phyloP scores from a whole-genome alignment of 1,140 invertebrate genomes.

The Chrysoperla carnea region DNA sequence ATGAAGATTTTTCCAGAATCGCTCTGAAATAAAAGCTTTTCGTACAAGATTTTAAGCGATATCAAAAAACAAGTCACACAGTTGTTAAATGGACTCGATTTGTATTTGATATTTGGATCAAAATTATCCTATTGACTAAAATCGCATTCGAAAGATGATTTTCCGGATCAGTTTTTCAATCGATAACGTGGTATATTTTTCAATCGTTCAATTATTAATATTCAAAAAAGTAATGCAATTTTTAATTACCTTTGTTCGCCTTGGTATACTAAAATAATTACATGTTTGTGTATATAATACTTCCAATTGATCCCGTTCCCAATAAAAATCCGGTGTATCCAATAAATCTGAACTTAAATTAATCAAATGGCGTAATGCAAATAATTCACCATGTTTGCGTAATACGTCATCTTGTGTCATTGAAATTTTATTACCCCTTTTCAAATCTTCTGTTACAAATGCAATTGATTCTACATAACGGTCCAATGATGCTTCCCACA shows the following conservation, averaged over 20 bases:
- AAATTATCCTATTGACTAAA: too few relatives aligned
- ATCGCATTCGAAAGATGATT: too few relatives aligned
- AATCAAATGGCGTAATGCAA: constrained; percentile 71
- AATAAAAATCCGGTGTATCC: constrained; percentile 93
- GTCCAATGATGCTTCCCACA: constrained; percentile 79
- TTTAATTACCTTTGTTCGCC: constrained; percentile 52
- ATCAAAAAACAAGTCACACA: too few relatives aligned
- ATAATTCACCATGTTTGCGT: constrained; percentile 80
- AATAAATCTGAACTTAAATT: constrained; percentile 86
- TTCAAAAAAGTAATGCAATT: too few relatives aligned
- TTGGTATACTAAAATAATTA: constrained; percentile 65
- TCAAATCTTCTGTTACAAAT: constrained; percentile 63
- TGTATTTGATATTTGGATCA: too few relatives aligned
- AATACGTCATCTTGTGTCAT: constrained; percentile 57
- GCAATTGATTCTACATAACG: constrained; percentile 68
- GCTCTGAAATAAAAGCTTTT: too few relatives aligned
- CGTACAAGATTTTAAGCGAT: too few relatives aligned
- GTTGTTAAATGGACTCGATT: too few relatives aligned
- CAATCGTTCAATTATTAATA: too few relatives aligned
- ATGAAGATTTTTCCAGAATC: too few relatives aligned
- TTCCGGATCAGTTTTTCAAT: too few relatives aligned
- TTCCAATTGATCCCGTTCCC: constrained; percentile 83
- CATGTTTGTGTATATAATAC: constrained; percentile 61
- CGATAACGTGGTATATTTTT: too few relatives aligned
- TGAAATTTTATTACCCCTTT: constrained; percentile 42